Conservation (phyloP, 2,888 invertebrate genomes). For the Phasia obesa region DNA sequence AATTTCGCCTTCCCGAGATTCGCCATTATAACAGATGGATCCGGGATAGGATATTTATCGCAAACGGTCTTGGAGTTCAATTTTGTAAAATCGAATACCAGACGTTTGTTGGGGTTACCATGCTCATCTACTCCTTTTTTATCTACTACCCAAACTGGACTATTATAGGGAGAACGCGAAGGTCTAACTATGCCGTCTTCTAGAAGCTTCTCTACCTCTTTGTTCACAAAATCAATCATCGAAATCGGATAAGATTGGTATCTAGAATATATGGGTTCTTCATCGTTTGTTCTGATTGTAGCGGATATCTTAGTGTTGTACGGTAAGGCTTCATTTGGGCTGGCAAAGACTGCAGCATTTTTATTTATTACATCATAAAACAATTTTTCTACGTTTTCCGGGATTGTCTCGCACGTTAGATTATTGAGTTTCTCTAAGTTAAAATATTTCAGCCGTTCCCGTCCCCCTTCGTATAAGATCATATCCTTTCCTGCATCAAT, state of each 20-base stretch:
- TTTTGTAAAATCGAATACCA: constrained; percentile 55
- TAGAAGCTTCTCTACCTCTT: too few relatives aligned
- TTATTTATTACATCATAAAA: background rate
- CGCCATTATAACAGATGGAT: constrained; percentile 34
- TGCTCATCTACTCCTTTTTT: constrained; percentile 52
- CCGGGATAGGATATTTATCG: constrained; percentile 55
- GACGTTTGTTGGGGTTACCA: constrained; percentile 44
- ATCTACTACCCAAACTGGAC: constrained; percentile 48
- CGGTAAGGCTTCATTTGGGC: constrained; percentile 22
- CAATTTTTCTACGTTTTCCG: background rate
- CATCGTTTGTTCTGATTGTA: constrained; percentile 43
- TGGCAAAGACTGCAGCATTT: constrained; percentile 23
- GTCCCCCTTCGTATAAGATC: too few relatives aligned
- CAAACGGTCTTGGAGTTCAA: constrained; percentile 42
- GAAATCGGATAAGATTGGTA: constrained; percentile 47
- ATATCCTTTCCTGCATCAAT: constrained; percentile 25
- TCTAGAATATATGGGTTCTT: constrained; percentile 48
- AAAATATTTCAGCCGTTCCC: background rate
- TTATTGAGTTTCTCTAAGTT: background rate
- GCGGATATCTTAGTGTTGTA: constrained; percentile 48
- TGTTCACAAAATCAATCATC: constrained; percentile 48
- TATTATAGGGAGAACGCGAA: constrained; percentile 51
- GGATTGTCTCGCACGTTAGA: background rate
- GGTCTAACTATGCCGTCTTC: too few relatives aligned
- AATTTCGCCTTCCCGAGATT: constrained; percentile 41